Percentiles rank a stretch among this genome's conserved stretches.
Conservation (phyloP, 2,113 vertebrate species). For the Protomyctophum bolini region DNA sequence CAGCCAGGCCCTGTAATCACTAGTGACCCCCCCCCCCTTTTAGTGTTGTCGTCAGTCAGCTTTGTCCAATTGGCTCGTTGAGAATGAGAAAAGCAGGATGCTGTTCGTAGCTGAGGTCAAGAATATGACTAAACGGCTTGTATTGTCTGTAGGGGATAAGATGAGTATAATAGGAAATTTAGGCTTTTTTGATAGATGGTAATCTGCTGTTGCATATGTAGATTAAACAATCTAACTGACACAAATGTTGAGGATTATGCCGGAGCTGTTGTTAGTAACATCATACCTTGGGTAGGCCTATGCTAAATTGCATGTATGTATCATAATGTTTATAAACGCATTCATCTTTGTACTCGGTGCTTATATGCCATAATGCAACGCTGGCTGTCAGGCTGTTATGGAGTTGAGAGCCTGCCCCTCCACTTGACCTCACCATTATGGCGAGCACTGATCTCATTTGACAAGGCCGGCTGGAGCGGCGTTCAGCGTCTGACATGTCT, state of each 20-base stretch:
- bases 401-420: constrained; percentile 78
- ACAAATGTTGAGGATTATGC: constrained; percentile 56
- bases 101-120: constrained; percentile 64
- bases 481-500: constrained; percentile 75
- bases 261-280: constrained; percentile 41
- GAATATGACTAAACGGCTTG: constrained; percentile 54
- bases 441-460: constrained; percentile 83
- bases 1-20: constrained; percentile 62
- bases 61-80: constrained; percentile 44
- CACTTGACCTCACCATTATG: constrained; percentile 84
- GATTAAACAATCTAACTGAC: constrained; percentile 61
- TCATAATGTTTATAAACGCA: constrained; percentile 24
- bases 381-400: constrained; percentile 72
- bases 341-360: constrained; percentile 39
- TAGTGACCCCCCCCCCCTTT: constrained; percentile 47
- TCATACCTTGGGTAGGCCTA: constrained; percentile 50
- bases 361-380: constrained; percentile 58
- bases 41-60: constrained; percentile 55
- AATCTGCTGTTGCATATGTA: constrained; percentile 66
- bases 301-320: constrained; percentile 41
- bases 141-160: constrained; percentile 45
- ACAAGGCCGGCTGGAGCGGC: constrained; percentile 76
- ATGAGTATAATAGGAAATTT: constrained; percentile 32
- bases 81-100: constrained; percentile 39
- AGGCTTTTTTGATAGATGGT: constrained; percentile 52